Evolutionary conservation across 1,140 invertebrate species (phyloP).

Genomic region (Spodoptera frugiperda): DNA sequence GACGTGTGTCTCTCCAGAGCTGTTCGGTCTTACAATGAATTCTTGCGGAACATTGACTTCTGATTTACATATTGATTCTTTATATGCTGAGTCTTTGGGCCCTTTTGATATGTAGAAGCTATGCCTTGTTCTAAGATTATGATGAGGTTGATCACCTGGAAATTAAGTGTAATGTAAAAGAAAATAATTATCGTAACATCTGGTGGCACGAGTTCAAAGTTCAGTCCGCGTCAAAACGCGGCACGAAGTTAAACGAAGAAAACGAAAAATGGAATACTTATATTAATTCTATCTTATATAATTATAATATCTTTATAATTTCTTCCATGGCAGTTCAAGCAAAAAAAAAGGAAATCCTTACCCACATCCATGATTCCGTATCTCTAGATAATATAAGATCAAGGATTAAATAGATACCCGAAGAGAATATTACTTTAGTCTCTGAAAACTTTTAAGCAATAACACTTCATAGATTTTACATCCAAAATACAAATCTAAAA

Average conservation of each 20-base stretch:
- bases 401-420: background rate
- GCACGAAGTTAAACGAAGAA: too few relatives aligned
- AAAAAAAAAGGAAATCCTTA: background rate
- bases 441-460: background rate
- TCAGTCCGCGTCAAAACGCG: too few relatives aligned
- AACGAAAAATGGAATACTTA: too few relatives aligned
- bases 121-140: conserved; percentile 53
- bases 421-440: conserved; percentile 15
- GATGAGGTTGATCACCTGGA: conserved; percentile 31
- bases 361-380: background rate
- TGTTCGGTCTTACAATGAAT: conserved; percentile 12
- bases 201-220: too few relatives aligned
- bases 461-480: conserved; percentile 5
- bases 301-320: too few relatives aligned
- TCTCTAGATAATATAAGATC: background rate
- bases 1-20: background rate
- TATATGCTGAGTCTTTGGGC: conserved; percentile 41
- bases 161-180: background rate
- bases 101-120: conserved; percentile 54
- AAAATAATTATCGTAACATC: too few relatives aligned
- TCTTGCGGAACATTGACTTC: conserved; percentile 55
- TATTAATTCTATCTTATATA: too few relatives aligned
- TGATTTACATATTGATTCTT: conserved; percentile 57
- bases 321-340: too few relatives aligned
- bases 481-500: background rate